Evolutionary conservation across 2,888 invertebrate genomes (phyloP), one percentile per base, ranked within the genome.

Genomic region (Cosmorhoe ocellata): DNA sequence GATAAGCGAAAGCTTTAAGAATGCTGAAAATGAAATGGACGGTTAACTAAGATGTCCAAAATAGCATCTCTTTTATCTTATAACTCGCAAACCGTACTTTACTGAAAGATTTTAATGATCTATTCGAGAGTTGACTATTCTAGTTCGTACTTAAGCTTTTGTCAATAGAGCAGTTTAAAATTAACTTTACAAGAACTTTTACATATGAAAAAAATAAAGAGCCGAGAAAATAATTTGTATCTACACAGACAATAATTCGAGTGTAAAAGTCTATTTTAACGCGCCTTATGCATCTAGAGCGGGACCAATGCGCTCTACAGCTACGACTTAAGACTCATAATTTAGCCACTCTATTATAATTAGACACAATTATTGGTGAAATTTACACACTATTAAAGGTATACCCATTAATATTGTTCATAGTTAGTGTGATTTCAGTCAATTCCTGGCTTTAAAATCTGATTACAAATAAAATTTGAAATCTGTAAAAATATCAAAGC

Each of bases 231-330:
- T 44, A 58, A 12, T 58, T 51, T 56, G 36, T 42, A n/a, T n/a
- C n/a, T n/a, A n/a, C n/a, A 57, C 62, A 56, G 49, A 59, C 59
- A 59, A 70, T 50, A 67, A 48, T 62, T 67, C 53, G 69, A 79
- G 72, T 80, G 75, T 78, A 73, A 74, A 77, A 70, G 67, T 70
- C 67, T 79, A 78, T 66, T 68, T n/a, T 79, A 79, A 59, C 51
- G 57, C 72, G 74, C 40, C 48, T 63, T 64, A 63, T 22, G 44
- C 64, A 65, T 59, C 36, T 67, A 74, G 82, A 82, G 81, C 84
- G 83, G 81, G 83, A 81, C 84, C 71, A 63, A 73, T 79, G 80
- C 63, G 63, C 58, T 68, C 70, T 59, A 60, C 44, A 41, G 34
- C 39, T 36, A 44, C 8, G 24, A 46, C 31, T 51, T 22, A 42